These are phyloP conservation scores for human DNA, from an alignment of 2,113 vertebrate genomes.

Conservation along the genomic window GRCh38 chr11:1733501-1734000, in stretches of 20 bases:
- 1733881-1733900: too few relatives aligned
- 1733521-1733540: neutral
- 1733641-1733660: neutral
- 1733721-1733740: neutral
- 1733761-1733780: neutral
- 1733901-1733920: neutral
- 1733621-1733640: neutral
- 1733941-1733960: fast-evolving
- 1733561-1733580: neutral
- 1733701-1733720: neutral
- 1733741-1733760: neutral
- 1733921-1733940: neutral
- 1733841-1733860: too few relatives aligned
- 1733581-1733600: neutral
- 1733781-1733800: too few relatives aligned
- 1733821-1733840: too few relatives aligned
- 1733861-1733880: too few relatives aligned
- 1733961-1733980: neutral
- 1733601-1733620: neutral
- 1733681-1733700: neutral
- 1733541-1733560: neutral
- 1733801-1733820: too few relatives aligned
- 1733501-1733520: neutral
- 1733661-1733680: neutral
- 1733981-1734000: neutral